Evolutionary conservation across 2,113 vertebrate genomes (phyloP).

Genomic region (Gnathonemus longibarbis): DNA sequence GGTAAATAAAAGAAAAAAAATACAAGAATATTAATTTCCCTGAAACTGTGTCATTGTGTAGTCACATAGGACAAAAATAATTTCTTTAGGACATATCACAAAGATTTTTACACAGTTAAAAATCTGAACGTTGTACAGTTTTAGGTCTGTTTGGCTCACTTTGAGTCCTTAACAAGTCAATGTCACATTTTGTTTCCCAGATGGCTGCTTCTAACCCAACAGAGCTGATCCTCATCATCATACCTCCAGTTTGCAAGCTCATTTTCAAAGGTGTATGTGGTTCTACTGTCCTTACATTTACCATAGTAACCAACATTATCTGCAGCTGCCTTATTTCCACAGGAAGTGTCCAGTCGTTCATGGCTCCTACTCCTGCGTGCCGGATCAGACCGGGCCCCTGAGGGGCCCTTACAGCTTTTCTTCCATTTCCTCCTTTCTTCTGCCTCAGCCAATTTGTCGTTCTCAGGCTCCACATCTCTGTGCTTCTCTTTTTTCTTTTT

Average conservation of each 20-base stretch:
- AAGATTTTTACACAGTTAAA: neutral
- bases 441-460: neutral
- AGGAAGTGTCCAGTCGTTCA: neutral
- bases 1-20: neutral
- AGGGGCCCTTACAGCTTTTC: neutral
- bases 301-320: neutral
- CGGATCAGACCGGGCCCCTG: neutral
- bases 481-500: constrained; percentile 18
- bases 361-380: neutral
- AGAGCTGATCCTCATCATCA: neutral
- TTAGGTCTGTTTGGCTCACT: neutral
- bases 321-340: neutral
- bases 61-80: neutral
- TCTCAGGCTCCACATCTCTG: neutral
- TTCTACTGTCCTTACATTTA: neutral
- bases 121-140: neutral
- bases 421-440: neutral
- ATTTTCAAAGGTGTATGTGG: neutral
- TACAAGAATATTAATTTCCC: neutral
- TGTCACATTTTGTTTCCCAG: neutral
- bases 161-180: neutral
- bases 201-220: neutral
- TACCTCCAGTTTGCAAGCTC: neutral
- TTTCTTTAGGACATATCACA: neutral
- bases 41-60: neutral